A percentile compares a stretch with the other conserved stretches of the same genome.
Evolutionary conservation across 2,113 vertebrate genomes (phyloP).

Genomic region (Thryonomys swinderianus): DNA sequence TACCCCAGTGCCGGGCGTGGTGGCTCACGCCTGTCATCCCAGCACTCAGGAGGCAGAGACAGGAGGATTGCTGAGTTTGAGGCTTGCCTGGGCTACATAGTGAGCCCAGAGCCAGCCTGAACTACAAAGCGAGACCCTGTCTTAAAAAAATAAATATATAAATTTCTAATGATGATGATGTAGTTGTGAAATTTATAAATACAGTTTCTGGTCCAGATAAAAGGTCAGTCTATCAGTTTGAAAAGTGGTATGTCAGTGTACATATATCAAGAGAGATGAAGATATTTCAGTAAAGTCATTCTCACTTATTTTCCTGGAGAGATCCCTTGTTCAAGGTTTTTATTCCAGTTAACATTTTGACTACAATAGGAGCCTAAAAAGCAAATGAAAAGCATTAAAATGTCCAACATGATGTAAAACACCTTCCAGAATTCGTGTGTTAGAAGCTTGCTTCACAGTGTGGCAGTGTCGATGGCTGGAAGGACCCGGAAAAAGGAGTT

Average conservation of each 20-base stretch:
- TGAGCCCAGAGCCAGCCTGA: too few species aligned
- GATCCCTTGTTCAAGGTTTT: not conserved
- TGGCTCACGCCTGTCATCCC: too few species aligned
- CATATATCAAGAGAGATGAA: slow-evolving; percentile 10
- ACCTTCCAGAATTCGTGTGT: not conserved
- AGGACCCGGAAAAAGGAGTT: not conserved
- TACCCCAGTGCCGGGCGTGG: too few species aligned
- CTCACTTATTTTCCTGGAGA: not conserved
- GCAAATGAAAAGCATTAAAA: not conserved
- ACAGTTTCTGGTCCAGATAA: not conserved
- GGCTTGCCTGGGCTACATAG: too few species aligned
- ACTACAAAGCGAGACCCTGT: too few species aligned
- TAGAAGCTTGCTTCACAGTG: not conserved
- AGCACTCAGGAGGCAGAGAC: too few species aligned
- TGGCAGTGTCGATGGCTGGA: not conserved
- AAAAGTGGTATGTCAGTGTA: not conserved
- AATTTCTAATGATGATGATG: not conserved
- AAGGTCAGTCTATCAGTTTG: not conserved
- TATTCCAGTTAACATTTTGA: not conserved
- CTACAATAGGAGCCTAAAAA: not conserved
- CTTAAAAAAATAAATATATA: too few species aligned
- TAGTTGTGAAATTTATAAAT: not conserved
- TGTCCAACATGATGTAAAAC: not conserved
- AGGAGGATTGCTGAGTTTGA: too few species aligned
- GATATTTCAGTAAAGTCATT: not conserved